Percentiles rank a stretch among this genome's conserved stretches.
These are phyloP conservation scores for Mythimna pallens DNA, from an alignment of 2,888 invertebrate species.

Conservation along the genomic window DNA sequence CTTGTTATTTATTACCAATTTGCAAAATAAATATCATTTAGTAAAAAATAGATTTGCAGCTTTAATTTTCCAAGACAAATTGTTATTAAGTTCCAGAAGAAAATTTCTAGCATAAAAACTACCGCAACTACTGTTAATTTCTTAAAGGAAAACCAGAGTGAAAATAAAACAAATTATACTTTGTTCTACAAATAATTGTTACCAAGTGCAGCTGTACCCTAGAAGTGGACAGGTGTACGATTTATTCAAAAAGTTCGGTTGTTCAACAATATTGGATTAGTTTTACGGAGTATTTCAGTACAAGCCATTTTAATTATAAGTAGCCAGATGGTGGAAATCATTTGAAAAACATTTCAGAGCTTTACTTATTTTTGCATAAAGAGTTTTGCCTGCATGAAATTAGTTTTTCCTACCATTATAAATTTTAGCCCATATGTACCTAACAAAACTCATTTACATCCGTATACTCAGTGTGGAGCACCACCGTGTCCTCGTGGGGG, in stretches of 20 bases:
- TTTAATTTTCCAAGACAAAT: neutral
- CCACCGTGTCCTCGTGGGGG: no score
- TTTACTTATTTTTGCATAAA: neutral
- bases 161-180: constrained; percentile 41
- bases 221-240: constrained; percentile 38
- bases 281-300: constrained; percentile 48
- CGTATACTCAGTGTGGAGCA: no score
- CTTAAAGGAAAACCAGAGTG: constrained; percentile 7
- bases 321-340: constrained; percentile 36
- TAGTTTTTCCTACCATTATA: no score
- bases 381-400: neutral
- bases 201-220: constrained; percentile 36
- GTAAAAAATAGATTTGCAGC: neutral
- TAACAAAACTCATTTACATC: no score
- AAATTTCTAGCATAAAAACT: constrained; percentile 11
- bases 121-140: constrained; percentile 15
- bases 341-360: constrained; percentile 23
- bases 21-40: neutral
- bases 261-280: constrained; percentile 52
- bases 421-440: no score
- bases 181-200: constrained; percentile 45
- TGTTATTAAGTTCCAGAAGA: neutral
- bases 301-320: constrained; percentile 42
- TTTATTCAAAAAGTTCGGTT: constrained; percentile 57
- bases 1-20: no score